Evolutionary conservation across 1,140 invertebrate species (phyloP).

Genomic region (Dendrolimus punctatus): DNA sequence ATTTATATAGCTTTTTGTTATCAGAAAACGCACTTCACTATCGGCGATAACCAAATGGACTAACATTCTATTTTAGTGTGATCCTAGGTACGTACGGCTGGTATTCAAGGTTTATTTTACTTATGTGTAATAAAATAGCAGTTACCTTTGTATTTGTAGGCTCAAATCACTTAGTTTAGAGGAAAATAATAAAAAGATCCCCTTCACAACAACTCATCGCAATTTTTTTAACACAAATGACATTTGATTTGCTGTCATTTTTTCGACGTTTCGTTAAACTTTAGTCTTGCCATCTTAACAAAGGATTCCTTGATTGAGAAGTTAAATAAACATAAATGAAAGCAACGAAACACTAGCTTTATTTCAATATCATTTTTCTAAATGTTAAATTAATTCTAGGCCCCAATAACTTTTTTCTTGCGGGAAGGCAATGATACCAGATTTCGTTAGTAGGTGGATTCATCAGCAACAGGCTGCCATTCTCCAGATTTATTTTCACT

Average conservation of each 20-base stretch:
- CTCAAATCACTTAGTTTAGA: no score
- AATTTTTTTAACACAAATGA: slow-evolving; percentile 1
- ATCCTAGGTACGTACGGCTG: not conserved
- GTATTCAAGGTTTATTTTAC: not conserved
- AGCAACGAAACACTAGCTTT: not conserved
- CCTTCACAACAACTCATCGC: slow-evolving; percentile 4
- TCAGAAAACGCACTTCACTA: slow-evolving; percentile 40
- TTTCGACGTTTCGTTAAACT: no score
- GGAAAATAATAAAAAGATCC: not conserved
- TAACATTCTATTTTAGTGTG: slow-evolving; percentile 5
- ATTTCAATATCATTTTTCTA: slow-evolving; percentile 59
- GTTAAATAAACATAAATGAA: no score
- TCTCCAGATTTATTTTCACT: slow-evolving; percentile 75
- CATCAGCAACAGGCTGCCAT: slow-evolving; percentile 81
- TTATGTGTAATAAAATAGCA: slow-evolving; percentile 1
- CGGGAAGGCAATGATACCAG: slow-evolving; percentile 82
- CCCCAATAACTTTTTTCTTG: slow-evolving; percentile 69
- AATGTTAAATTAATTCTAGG: slow-evolving; percentile 82
- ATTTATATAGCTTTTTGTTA: slow-evolving; percentile 63
- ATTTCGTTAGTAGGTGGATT: slow-evolving; percentile 80
- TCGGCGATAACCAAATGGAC: slow-evolving; percentile 32
- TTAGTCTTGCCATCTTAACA: no score
- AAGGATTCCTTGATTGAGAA: no score
- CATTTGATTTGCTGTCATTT: not conserved
- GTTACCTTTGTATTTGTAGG: slow-evolving; percentile 2